A percentile compares a stretch with the other conserved stretches of the same genome.
These are phyloP conservation scores for Nymphalis c-album DNA, from an alignment of 2,888 invertebrate genomes.

Conservation along the genomic window DNA sequence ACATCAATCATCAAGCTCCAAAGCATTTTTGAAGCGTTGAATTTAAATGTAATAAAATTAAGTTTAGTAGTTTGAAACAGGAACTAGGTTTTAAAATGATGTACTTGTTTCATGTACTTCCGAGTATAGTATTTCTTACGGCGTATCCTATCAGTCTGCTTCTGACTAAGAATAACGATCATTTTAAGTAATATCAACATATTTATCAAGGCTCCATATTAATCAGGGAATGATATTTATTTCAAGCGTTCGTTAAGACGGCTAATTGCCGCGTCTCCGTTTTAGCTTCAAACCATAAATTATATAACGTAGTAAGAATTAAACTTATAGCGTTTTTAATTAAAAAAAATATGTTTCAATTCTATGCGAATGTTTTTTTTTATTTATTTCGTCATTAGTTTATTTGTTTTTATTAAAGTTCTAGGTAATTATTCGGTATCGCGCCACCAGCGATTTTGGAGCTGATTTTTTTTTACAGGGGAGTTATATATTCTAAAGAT, in stretches of 20 bases:
- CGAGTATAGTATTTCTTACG: neutral
- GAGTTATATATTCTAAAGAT: no score
- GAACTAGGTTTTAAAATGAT: neutral
- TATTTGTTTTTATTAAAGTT: no score
- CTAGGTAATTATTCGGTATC: no score
- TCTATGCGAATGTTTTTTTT: no score
- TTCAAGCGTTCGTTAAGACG: slow-evolving; percentile 76
- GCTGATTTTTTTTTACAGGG: no score
- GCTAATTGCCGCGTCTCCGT: slow-evolving; percentile 77
- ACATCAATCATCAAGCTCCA: no score
- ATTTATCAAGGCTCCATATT: slow-evolving; percentile 69
- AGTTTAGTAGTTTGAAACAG: neutral
- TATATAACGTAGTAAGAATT: slow-evolving; percentile 56
- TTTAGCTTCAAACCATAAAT: slow-evolving; percentile 72
- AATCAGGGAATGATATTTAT: slow-evolving; percentile 78
- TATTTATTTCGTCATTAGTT: no score
- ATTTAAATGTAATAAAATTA: no score
- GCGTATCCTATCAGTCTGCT: neutral
- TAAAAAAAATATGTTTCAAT: neutral
- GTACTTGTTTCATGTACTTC: neutral
- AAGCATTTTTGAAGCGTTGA: no score
- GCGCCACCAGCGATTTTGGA: no score
- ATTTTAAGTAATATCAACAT: slow-evolving; percentile 60
- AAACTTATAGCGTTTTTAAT: slow-evolving; percentile 37
- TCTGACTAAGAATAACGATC: slow-evolving; percentile 38